A percentile compares a stretch with the other conserved stretches of the same genome.
Evolutionary conservation across 2,113 vertebrate genomes (phyloP).

Genomic region (Eleginops maclovinus): DNA sequence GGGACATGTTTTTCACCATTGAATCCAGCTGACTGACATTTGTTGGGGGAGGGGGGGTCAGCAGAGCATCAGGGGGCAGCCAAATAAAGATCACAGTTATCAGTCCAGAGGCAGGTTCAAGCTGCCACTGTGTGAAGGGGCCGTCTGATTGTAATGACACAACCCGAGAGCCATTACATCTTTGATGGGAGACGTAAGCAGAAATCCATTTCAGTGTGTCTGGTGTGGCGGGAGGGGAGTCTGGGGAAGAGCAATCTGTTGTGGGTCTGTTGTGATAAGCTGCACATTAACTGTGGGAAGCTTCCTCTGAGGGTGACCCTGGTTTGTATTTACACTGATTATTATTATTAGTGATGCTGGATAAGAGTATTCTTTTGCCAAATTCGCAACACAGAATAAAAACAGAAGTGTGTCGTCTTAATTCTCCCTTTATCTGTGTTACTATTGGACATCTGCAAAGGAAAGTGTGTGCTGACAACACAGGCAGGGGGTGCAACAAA

Average conservation of each 20-base stretch:
- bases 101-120: constrained; percentile 64
- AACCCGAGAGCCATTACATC: constrained; percentile 68
- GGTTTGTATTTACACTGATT: constrained; percentile 38
- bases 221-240: constrained; percentile 35
- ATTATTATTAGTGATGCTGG: constrained; percentile 22
- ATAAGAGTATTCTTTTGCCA: constrained; percentile 3
- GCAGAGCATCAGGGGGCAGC: not conserved
- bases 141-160: constrained; percentile 74
- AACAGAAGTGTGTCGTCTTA: constrained; percentile 13
- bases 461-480: constrained; percentile 23
- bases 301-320: constrained; percentile 19
- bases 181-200: constrained; percentile 71
- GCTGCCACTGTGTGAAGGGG: constrained; percentile 58
- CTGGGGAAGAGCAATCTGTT: constrained; percentile 41
- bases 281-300: constrained; percentile 46
- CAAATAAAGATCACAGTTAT: constrained; percentile 72
- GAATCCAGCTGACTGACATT: constrained; percentile 31
- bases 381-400: constrained; percentile 27
- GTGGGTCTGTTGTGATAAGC: constrained; percentile 67
- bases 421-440: constrained; percentile 8
- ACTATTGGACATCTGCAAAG: constrained; percentile 19
- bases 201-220: constrained; percentile 71
- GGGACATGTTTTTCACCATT: constrained; percentile 34
- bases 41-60: not conserved
- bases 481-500: constrained; percentile 26